Base-by-base conservation (phyloP, 2,113 vertebrate species). In the Cyanistes caeruleus region DNA sequence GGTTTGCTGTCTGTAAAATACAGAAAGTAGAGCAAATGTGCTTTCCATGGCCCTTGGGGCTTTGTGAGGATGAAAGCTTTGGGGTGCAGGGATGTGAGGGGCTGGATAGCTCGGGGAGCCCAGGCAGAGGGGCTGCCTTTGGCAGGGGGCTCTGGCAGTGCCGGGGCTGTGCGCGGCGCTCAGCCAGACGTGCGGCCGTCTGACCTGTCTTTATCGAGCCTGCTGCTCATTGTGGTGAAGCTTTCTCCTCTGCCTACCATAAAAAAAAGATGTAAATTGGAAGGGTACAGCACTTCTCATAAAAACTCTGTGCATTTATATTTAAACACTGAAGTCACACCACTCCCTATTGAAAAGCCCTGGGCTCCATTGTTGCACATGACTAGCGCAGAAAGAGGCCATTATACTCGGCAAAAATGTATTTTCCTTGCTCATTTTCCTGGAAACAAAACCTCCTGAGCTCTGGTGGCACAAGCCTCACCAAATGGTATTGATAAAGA, bases 371-470 rank as follows among this genome's bases (percentile, higher is more conserved):
- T 96, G 96, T 96, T 80, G 89, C 95, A 80, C 87, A 90, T 63
- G 92, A 94, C 81, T 86, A 68, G 81, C 3, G 1, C 94, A 97
- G 95, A 97, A 97, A 97, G 90, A 84, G 80, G 51, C 94, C 94
- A 92, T 96, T 96, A 96, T 95, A 15, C 82, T 72, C 24, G 1
- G 68, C 68, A 96, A 96, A 97, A 94, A 93, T 92, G 89, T 96
- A 91, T 97, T 96, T 97, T 94, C 48, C 86, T 74, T 95, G 90
- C 95, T 93, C 62, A 46, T 95, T 97, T 97, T 98, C 87, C 77
- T 83, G 93, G 87, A 96, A 97, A 96, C 69, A 96, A 97, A 97
- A 91, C 75, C 81, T 88, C 51, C 35, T 4, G 9, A 77, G 76
- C 93, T 69, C 65, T 4, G 11, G 56, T 94, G 80, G 72, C 67